Evolutionary conservation across 2,113 vertebrate species (phyloP), one percentile per base, ranked within the genome.

Genomic region (Trogon surrucura): DNA sequence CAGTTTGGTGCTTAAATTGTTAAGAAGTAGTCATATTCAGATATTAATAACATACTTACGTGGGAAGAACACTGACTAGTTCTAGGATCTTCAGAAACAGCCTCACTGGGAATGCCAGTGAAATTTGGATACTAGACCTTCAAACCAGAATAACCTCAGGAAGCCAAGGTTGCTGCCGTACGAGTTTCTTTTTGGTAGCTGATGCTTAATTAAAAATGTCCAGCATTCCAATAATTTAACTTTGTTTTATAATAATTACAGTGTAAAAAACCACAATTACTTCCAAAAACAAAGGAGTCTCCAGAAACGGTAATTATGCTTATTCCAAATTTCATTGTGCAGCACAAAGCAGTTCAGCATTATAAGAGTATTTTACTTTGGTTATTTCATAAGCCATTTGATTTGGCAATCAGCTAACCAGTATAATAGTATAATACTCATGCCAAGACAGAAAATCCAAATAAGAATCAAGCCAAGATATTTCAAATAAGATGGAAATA

Each of bases 301-400:
- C 58, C 81, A 97, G 70, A 94, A 93, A 87, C 15, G 8, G 29
- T 44, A 88, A 78, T 96, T 86, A 81, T 73, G 17, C 20, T 96
- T 47, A 70, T 62, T 97, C 74, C 61, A 91, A 70, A 67, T 95
- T 93, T 96, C 53, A 89, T 77, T 85, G 69, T 91, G 45, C 79
- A 77, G 38, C 62, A 47, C 71, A 94, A 97, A 97, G 70, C 86
- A 92, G 66, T 82, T 84, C 13, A 87, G 45, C 66, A 95, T 86
- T 97, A 58, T 70, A 95, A 92, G 58, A 82, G 54, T 47, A 48
- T 80, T 96, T 96, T 91, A 85, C 94, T 93, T 95, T 45, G 50
- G 83, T 95, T 96, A 81, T 88, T 97, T 97, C 96, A 91, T 96
- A 97, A 97, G 85, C 89, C 94, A 80, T 94, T 90, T 94, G 66